Conservation (phyloP, 1,140 invertebrate genomes). For the Drosophila takahashii region DNA sequence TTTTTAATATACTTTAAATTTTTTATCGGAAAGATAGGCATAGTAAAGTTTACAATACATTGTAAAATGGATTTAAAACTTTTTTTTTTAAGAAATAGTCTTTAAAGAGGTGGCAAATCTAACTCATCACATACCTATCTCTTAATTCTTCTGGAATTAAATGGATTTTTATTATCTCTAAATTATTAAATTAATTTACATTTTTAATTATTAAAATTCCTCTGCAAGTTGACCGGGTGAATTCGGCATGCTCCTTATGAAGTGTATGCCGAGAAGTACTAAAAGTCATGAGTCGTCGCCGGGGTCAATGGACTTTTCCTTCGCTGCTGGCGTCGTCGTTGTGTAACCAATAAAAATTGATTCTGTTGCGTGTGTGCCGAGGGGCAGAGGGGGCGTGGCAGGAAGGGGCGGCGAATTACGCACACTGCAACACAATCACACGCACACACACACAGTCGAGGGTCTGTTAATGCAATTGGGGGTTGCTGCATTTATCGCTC, state of each 20-base stretch:
- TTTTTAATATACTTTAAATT: too few relatives aligned
- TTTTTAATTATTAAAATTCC: not conserved
- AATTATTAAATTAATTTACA: too few relatives aligned
- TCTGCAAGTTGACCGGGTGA: not conserved
- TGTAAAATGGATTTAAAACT: too few relatives aligned
- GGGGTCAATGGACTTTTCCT: conserved; percentile 71
- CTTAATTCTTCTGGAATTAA: too few relatives aligned
- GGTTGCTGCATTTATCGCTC: conserved; percentile 55
- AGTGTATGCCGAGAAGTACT: conserved; percentile 54
- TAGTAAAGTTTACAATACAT: too few relatives aligned
- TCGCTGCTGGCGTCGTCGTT: conserved; percentile 62
- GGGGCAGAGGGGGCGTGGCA: not conserved
- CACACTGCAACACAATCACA: conserved; percentile 5
- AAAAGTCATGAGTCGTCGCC: conserved; percentile 67
- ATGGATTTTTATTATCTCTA: too few relatives aligned
- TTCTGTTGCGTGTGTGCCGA: conserved; percentile 64
- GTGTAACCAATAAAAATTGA: conserved; percentile 82
- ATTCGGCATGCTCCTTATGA: conserved; percentile 1
- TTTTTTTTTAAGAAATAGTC: too few relatives aligned
- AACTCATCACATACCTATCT: too few relatives aligned
- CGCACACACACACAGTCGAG: conserved; percentile 16
- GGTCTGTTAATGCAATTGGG: conserved; percentile 58
- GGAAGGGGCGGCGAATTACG: conserved; percentile 21
- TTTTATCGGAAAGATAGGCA: too few relatives aligned
- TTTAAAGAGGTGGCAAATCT: too few relatives aligned